These are phyloP conservation scores for Drosophila cyrtoloma DNA, from an alignment of 2,888 invertebrate species.

Conservation along the genomic window DNA sequence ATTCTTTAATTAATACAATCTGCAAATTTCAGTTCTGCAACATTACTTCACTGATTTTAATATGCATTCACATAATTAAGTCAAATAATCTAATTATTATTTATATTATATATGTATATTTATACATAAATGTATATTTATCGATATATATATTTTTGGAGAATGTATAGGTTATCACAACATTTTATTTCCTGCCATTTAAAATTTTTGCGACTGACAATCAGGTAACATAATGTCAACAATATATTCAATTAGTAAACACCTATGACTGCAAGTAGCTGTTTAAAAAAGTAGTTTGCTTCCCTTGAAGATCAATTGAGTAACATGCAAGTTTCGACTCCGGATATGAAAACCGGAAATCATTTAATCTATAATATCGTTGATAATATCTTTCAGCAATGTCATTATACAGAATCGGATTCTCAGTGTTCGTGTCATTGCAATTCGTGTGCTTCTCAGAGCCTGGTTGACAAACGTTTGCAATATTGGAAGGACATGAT, in stretches of 20 bases:
- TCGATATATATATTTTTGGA: not conserved
- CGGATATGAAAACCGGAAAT: not conserved
- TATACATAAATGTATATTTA: not conserved
- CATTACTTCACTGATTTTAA: not conserved
- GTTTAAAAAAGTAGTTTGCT: not conserved
- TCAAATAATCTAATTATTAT: not conserved
- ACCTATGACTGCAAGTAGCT: not conserved
- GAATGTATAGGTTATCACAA: not conserved
- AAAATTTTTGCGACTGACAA: not conserved
- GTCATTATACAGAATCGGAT: conserved; percentile 3
- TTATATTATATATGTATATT: not conserved
- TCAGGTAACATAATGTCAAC: not conserved
- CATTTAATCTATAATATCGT: conserved; percentile 33
- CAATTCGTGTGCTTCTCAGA: conserved; percentile 8
- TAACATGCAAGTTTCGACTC: too few relatives aligned
- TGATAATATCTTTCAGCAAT: conserved; percentile 31
- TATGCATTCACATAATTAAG: not conserved
- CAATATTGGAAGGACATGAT: conserved; percentile 78
- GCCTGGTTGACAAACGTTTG: conserved; percentile 69
- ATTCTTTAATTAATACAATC: not conserved
- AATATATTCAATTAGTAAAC: not conserved
- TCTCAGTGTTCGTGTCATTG: not conserved
- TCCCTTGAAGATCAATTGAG: not conserved
- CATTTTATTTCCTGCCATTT: conserved; percentile 10
- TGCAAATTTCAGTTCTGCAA: conserved; percentile 18